These are phyloP conservation scores for western clawed frog (Xenopus tropicalis) DNA, from an alignment of 2,113 vertebrate genomes.

Conservation along the genomic window DNA sequence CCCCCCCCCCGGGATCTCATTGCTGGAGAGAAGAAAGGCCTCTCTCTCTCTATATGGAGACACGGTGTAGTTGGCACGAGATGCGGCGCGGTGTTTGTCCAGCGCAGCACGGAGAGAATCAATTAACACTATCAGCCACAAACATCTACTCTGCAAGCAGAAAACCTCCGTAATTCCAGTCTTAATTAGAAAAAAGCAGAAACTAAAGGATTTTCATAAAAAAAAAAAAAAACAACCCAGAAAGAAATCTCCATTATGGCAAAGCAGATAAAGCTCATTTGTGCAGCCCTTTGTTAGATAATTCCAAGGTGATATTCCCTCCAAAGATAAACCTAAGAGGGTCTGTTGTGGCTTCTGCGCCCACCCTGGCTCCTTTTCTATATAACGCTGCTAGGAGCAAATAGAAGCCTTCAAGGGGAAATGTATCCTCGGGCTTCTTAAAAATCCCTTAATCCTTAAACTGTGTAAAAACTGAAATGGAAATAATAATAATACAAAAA, in stretches of 20 bases:
- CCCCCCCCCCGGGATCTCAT: no score
- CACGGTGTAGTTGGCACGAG: background rate
- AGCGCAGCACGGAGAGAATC: slow-evolving; percentile 25
- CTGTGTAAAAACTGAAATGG: slow-evolving; percentile 1
- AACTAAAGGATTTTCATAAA: background rate
- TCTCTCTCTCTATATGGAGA: background rate
- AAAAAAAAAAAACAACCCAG: slow-evolving; percentile 22
- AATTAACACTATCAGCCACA: slow-evolving; percentile 34
- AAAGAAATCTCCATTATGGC: slow-evolving; percentile 33
- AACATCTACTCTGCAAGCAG: slow-evolving; percentile 37
- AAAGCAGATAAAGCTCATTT: slow-evolving; percentile 36
- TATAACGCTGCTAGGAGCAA: background rate
- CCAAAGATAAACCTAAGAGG: background rate
- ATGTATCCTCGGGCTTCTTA: slow-evolving; percentile 19
- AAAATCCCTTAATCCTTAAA: slow-evolving; percentile 35
- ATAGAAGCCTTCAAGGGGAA: slow-evolving; percentile 31
- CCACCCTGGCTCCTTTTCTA: background rate
- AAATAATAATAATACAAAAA: slow-evolving; percentile 14
- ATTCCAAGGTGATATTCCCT: slow-evolving; percentile 24
- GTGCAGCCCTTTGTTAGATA: slow-evolving; percentile 14
- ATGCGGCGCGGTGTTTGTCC: slow-evolving; percentile 2
- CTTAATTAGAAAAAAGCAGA: slow-evolving; percentile 40
- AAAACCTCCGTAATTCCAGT: slow-evolving; percentile 4
- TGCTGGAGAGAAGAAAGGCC: background rate
- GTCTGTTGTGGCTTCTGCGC: background rate